Evolutionary conservation across 2,888 invertebrate genomes (phyloP).

Genomic region (Pachliopta kotzebuea): DNA sequence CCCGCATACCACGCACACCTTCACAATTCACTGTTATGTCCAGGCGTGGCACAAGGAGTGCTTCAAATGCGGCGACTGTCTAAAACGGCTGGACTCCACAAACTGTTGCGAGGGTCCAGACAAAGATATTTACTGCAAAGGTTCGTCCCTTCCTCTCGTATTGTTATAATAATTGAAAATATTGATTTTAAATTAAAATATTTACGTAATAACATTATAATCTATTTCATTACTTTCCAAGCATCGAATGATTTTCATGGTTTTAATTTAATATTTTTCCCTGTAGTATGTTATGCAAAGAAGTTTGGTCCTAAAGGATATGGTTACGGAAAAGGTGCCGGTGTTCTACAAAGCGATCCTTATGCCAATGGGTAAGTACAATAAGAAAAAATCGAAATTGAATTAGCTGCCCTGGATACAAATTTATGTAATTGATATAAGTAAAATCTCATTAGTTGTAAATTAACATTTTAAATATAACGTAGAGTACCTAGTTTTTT

Average conservation of each 20-base stretch:
- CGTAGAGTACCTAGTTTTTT: background rate
- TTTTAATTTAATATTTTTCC: constrained; percentile 56
- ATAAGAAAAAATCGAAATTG: constrained; percentile 31
- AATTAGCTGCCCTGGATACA: background rate
- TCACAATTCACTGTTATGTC: constrained; percentile 76
- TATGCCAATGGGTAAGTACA: constrained; percentile 88
- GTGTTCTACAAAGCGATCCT: constrained; percentile 94
- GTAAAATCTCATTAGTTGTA: background rate
- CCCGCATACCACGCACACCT: constrained; percentile 58
- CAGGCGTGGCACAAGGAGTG: constrained; percentile 96
- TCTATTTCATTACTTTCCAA: background rate
- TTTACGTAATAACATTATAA: background rate
- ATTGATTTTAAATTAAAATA: background rate
- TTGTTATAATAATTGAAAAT: constrained; percentile 23
- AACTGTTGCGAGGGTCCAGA: constrained; percentile 97
- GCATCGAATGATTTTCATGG: constrained; percentile 2
- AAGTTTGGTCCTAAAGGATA: constrained; percentile 98
- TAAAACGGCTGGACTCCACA: constrained; percentile 93
- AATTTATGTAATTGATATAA: background rate
- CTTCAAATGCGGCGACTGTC: constrained; percentile 94
- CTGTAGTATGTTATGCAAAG: constrained; percentile 95
- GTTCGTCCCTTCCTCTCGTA: constrained; percentile 76
- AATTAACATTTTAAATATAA: background rate
- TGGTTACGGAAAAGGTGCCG: constrained; percentile 98
- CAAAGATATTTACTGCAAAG: constrained; percentile 98